phyloP scores from a whole-genome alignment of 2,888 invertebrate genomes.

The Apodemia zela region DNA sequence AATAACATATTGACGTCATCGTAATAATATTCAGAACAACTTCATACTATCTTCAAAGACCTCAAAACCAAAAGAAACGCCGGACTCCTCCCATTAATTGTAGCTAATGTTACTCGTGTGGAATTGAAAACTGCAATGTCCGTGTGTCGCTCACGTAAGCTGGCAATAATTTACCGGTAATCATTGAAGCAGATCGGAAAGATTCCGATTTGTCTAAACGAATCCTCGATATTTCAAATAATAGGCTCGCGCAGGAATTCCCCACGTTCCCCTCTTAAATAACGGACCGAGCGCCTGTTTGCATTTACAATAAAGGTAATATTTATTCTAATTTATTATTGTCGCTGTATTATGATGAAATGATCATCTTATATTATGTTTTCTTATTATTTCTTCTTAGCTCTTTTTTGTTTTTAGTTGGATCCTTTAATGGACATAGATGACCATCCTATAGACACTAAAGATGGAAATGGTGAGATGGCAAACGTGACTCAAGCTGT shows the following conservation, averaged over 20 bases:
- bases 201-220: conserved; percentile 55
- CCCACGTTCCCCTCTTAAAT: conserved; percentile 14
- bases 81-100: background rate
- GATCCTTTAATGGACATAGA: too few species aligned
- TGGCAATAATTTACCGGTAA: conserved; percentile 52
- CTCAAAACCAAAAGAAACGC: too few species aligned
- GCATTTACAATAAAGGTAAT: conserved; percentile 10
- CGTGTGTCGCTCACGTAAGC: conserved; percentile 29
- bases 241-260: conserved; percentile 31
- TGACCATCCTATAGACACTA: too few species aligned
- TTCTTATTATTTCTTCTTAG: background rate
- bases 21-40: too few species aligned
- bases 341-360: background rate
- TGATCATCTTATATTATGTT: background rate
- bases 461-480: too few species aligned
- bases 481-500: too few species aligned
- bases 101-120: background rate
- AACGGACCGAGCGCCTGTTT: conserved; percentile 15
- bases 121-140: background rate
- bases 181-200: conserved; percentile 53
- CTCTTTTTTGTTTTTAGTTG: too few species aligned
- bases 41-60: too few species aligned
- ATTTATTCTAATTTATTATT: conserved; percentile 2
- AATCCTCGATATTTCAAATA: conserved; percentile 49
- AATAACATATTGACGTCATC: too few species aligned